Conservation (phyloP, 2,888 invertebrate genomes). For the Andrena minutula region DNA sequence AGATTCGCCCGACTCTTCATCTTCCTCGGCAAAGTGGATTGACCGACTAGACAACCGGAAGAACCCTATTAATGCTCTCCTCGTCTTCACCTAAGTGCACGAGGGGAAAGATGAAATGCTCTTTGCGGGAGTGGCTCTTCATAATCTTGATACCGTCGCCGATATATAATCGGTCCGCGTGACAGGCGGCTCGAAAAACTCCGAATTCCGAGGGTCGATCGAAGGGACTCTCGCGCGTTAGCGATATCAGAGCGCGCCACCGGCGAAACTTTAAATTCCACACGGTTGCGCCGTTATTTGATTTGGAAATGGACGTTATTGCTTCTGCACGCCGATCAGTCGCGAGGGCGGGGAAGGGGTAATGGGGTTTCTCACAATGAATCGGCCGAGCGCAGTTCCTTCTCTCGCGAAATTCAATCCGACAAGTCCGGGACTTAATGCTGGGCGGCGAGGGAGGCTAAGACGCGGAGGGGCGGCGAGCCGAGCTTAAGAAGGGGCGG, state of each 20-base stretch:
- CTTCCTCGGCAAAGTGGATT: slow-evolving; percentile 68
- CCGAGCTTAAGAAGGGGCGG: slow-evolving; percentile 18
- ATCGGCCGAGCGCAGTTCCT: slow-evolving; percentile 68
- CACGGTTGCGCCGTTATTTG: slow-evolving; percentile 36
- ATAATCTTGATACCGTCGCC: slow-evolving; percentile 22
- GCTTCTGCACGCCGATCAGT: slow-evolving; percentile 61
- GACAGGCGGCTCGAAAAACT: background rate
- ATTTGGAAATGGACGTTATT: slow-evolving; percentile 59
- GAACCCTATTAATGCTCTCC: slow-evolving; percentile 62
- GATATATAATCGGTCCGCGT: background rate
- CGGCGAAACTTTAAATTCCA: slow-evolving; percentile 43
- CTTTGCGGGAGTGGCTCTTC: slow-evolving; percentile 2
- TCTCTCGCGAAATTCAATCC: slow-evolving; percentile 66
- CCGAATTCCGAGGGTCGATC: background rate
- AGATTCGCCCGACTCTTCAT: slow-evolving; percentile 64
- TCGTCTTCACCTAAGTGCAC: slow-evolving; percentile 29
- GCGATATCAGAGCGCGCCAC: background rate
- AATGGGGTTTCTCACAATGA: slow-evolving; percentile 66
- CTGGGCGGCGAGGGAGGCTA: slow-evolving; percentile 49
- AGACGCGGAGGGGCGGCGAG: slow-evolving; percentile 50
- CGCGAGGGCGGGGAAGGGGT: slow-evolving; percentile 35
- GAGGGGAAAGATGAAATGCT: slow-evolving; percentile 35
- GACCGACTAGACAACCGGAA: slow-evolving; percentile 67
- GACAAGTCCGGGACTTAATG: slow-evolving; percentile 69
- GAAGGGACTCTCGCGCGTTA: background rate